These are phyloP conservation scores for Luffia ferchaultella DNA, from an alignment of 2,888 invertebrate genomes.

Conservation along the genomic window DNA sequence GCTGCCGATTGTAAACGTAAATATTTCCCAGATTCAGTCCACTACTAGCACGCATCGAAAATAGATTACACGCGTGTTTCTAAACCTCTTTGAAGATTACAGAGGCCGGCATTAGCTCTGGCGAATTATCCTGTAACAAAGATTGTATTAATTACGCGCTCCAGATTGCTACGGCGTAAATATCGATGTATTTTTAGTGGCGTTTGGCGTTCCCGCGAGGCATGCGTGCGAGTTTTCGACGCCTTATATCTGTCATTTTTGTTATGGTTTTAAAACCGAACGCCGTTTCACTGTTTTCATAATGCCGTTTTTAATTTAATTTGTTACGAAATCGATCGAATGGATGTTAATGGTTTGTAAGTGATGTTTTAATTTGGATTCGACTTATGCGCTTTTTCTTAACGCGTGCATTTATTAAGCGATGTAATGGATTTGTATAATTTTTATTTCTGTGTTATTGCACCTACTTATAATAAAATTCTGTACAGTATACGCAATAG, in stretches of 20 bases:
- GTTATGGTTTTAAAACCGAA: slow-evolving; percentile 24
- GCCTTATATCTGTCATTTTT: slow-evolving; percentile 54
- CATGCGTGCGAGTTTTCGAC: slow-evolving; percentile 36
- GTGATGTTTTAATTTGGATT: not conserved
- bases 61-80: slow-evolving; percentile 66
- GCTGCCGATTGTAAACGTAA: slow-evolving; percentile 65
- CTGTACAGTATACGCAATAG: no score
- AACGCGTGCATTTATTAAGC: no score
- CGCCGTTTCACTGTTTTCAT: slow-evolving; percentile 16
- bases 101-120: slow-evolving; percentile 64
- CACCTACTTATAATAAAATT: no score
- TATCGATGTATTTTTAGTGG: slow-evolving; percentile 56
- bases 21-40: slow-evolving; percentile 60
- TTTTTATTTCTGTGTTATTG: no score
- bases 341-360: slow-evolving; percentile 11
- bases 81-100: slow-evolving; percentile 67
- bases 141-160: slow-evolving; percentile 67
- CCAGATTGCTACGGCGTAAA: slow-evolving; percentile 59
- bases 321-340: slow-evolving; percentile 20
- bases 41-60: slow-evolving; percentile 46
- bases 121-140: slow-evolving; percentile 66
- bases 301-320: slow-evolving; percentile 28
- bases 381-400: no score
- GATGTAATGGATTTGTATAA: no score
- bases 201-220: slow-evolving; percentile 10